Evolutionary conservation across 2,888 invertebrate genomes (phyloP), one percentile per base, ranked within the genome.

Genomic region (Eurytoma californica): DNA sequence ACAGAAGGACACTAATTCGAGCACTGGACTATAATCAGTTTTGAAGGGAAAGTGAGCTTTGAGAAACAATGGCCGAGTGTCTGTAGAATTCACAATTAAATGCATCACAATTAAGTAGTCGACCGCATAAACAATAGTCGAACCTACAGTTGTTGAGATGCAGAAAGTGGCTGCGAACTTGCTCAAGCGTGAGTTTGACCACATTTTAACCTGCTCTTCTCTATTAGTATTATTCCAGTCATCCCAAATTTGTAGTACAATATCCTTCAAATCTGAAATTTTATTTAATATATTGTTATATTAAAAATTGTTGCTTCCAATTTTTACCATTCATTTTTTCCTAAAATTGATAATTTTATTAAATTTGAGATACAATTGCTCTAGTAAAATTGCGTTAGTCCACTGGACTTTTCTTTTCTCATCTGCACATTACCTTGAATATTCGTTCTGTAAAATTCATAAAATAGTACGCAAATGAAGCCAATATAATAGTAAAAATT

Each of bases 171-270:
- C 18, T n/a, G 66, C 28, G 2, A 51, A 13, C 51, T 49, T 57
- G 14, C 68, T 63, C 3, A 68, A 28, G 39, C 18, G 70, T 13
- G 72, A 61, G 18, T 76, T 77, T 66, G 20, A 12, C 68, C 61
- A 58, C 73, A 77, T 80, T 20, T 66, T 55, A 2, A 47, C 2
- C 7, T 70, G 65, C 5, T 80, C 74, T 51, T 80, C 12, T 16
- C 3, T 30, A 3, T 2, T 65, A 18, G 55, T 12, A 7, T 30
- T 60, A 9, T 57, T 65, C 80, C 80, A 80, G 20, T 80, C 80
- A 24, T 58, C 16, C 1, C 4, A 9, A 13, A 79, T 63, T 61
- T 68, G 53, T 3, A 28, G 30, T 3, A 79, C 20, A 3, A 79
- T n/a, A 7, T 39, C 60, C 13, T 53, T 67, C 13, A 61, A 30